A percentile compares a stretch with the other conserved stretches of the same genome.
These are phyloP conservation scores for Mercenaria mercenaria DNA, from an alignment of 1,140 invertebrate genomes.

Conservation along the genomic window DNA sequence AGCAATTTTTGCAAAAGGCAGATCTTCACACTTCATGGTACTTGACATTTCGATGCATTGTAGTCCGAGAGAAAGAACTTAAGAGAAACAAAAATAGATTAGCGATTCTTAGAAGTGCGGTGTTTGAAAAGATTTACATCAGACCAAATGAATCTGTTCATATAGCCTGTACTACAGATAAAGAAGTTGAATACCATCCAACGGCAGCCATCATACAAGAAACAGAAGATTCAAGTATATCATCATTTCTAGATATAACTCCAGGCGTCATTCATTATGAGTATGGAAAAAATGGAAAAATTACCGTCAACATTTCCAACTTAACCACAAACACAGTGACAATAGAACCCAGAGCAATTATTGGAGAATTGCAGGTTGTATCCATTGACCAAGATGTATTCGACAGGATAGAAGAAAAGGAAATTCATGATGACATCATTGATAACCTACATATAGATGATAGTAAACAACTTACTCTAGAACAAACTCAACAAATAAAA, in stretches of 20 bases:
- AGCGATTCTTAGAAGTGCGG: neutral
- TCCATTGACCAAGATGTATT: neutral
- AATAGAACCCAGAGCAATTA: neutral
- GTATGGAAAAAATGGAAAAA: neutral
- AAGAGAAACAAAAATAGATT: neutral
- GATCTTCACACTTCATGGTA: conserved; percentile 18
- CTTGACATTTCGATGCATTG: neutral
- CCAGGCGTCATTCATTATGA: conserved; percentile 2
- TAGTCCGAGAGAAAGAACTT: neutral
- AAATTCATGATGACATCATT: too few species aligned
- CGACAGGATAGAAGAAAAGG: neutral
- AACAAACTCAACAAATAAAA: neutral
- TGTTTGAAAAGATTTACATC: neutral
- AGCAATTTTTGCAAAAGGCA: conserved; percentile 1
- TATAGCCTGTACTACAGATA: neutral
- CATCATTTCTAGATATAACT: neutral
- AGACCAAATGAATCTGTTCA: conserved; percentile 1
- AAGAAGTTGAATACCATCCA: neutral
- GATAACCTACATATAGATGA: conserved; percentile 13
- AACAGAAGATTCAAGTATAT: neutral
- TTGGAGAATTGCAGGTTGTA: conserved; percentile 29
- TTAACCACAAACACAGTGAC: conserved; percentile 32
- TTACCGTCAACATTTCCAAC: neutral
- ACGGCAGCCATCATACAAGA: conserved; percentile 15
- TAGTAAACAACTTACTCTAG: neutral